Evolutionary conservation across 1,140 invertebrate species (phyloP), one percentile per base, ranked within the genome.

Genomic region (Drosophila malerkotliana): DNA sequence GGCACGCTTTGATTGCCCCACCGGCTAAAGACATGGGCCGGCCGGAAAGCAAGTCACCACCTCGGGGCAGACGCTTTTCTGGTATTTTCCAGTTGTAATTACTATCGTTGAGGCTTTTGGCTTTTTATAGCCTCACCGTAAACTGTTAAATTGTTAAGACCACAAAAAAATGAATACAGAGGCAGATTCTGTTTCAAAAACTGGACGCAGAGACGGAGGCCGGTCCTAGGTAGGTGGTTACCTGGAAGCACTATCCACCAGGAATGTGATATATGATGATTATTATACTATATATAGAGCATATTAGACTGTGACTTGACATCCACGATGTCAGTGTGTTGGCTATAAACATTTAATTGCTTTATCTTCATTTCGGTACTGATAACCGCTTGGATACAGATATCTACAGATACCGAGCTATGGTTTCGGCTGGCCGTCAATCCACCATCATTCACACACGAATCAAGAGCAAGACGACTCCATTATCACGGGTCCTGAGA

Each of bases 31-130:
- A 68, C 57, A 56, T 72, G 66, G 34, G 26, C 37, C 62, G 34
- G 34, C 37, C 62, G 34, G 34, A 64, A 63, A 75, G 52, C 56
- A 73, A 62, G 48, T 77, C 66, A 47, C 49, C 24, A 44, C n/a
- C 66, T 54, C 44, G 15, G 32, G 45, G 52, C 54, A 55, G 39
- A 44, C 34, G 41, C 15, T 68, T 53, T 88, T 90, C 88, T 80
- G 68, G 88, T 90, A 83, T 84, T 88, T 90, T 90, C 87, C 88
- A 90, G 87, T 90, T 87, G 48, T 55, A 73, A 77, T 75, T 74
- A 81, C 55, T 79, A 82, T 85, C 85, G 44, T 37, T 24, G 28
- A 21, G 21, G 49, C 48, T 18, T 15, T 18, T 18, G 18, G 57
- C 30, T 53, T 2, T 53, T 67, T 69, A 73, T 77, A 44, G 34